These are phyloP conservation scores for Okamejei kenojei DNA, from an alignment of 2,797 vertebrate genomes.

Conservation along the genomic window DNA sequence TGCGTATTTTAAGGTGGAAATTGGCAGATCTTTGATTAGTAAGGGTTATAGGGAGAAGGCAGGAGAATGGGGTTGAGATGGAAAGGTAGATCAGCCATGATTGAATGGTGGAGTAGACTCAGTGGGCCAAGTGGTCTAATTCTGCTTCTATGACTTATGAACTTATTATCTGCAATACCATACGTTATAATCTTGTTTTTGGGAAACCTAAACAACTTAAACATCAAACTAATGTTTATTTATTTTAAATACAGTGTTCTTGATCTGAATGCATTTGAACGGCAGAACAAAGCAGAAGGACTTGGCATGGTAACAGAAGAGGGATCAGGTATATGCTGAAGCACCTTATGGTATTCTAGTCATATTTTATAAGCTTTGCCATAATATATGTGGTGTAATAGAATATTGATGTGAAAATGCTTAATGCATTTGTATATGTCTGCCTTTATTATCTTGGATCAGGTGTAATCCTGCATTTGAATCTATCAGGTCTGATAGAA, in stretches of 20 bases:
- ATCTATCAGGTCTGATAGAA: background rate
- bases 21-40: too few species aligned
- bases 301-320: slow-evolving; percentile 96
- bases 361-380: background rate
- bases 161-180: too few species aligned
- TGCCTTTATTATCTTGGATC: background rate
- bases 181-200: background rate
- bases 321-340: slow-evolving; percentile 75
- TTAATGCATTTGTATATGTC: slow-evolving; percentile 1
- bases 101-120: too few species aligned
- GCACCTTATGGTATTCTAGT: slow-evolving; percentile 3
- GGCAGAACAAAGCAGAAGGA: slow-evolving; percentile 94
- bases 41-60: too few species aligned
- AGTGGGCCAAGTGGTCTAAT: too few species aligned
- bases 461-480: background rate
- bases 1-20: too few species aligned
- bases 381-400: background rate
- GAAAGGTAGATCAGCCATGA: too few species aligned
- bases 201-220: background rate
- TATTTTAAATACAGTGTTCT: slow-evolving; percentile 67
- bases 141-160: too few species aligned
- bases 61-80: too few species aligned
- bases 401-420: background rate
- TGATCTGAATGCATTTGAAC: slow-evolving; percentile 89
- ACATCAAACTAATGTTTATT: background rate